Percentiles rank a stretch among this genome's conserved stretches.
Conservation (phyloP, 2,888 invertebrate species). For the Trachelus iudaicus region DNA sequence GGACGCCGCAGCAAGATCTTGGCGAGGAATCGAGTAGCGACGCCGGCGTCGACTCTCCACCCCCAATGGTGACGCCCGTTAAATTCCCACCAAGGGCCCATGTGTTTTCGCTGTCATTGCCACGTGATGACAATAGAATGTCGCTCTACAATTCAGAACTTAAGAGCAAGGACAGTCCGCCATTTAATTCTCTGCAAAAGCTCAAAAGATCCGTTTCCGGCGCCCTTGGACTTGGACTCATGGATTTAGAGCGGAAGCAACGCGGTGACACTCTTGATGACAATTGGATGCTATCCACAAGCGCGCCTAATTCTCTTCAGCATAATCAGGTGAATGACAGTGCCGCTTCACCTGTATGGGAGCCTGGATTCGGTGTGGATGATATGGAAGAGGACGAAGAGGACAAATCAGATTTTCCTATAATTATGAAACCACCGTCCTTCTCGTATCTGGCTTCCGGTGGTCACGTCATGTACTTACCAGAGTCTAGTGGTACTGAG, state of each 20-base stretch:
- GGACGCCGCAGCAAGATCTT: constrained; percentile 91
- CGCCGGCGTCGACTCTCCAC: constrained; percentile 59
- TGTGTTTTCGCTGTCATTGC: constrained; percentile 81
- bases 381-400: constrained; percentile 39
- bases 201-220: constrained; percentile 78
- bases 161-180: constrained; percentile 65
- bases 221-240: constrained; percentile 68
- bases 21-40: constrained; percentile 70
- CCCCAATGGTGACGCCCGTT: constrained; percentile 41
- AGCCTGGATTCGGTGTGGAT: constrained; percentile 11
- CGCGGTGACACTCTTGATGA: constrained; percentile 67
- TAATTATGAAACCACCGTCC: constrained; percentile 60
- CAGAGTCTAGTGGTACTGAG: constrained; percentile 63
- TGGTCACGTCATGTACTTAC: constrained; percentile 85
- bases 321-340: constrained; percentile 67
- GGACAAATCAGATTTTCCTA: constrained; percentile 41
- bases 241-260: constrained; percentile 68
- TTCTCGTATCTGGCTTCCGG: constrained; percentile 74
- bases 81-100: constrained; percentile 69
- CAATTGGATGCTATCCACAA: constrained; percentile 86
- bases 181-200: constrained; percentile 78
- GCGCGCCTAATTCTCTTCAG: constrained; percentile 82
- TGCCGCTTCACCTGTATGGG: constrained; percentile 14
- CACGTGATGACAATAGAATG: constrained; percentile 71
- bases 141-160: constrained; percentile 46